phyloP scores from a whole-genome alignment of 64 coral and sea anemone genomes.

The Stichodactyla helianthus region DNA sequence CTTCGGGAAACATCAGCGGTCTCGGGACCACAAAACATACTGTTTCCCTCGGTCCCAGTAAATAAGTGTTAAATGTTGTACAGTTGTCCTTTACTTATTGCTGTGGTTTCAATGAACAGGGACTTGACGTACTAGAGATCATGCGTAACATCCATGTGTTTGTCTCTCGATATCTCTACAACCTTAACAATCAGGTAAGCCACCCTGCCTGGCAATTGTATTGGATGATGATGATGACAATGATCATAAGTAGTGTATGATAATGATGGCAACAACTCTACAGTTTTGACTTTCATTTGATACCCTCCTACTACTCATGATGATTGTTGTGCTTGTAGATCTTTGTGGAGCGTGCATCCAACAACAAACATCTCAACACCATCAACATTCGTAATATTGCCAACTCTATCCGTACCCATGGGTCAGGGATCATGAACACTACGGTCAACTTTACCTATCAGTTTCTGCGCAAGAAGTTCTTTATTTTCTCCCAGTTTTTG shows the following conservation, averaged over 20 bases:
- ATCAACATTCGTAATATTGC: constrained; percentile 99
- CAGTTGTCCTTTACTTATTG: neutral
- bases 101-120: constrained; percentile 24
- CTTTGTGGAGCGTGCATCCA: constrained; percentile 88
- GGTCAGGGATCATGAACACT: constrained; percentile 98
- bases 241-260: neutral
- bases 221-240: neutral
- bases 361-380: constrained; percentile 97
- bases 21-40: too few species aligned
- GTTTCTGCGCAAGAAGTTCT: constrained; percentile 97
- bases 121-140: constrained; percentile 93
- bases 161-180: constrained; percentile 94
- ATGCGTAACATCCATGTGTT: constrained; percentile 99
- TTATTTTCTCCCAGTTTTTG: constrained; percentile 98
- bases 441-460: constrained; percentile 99
- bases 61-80: too few species aligned
- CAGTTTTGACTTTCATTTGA: too few species aligned
- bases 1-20: too few species aligned
- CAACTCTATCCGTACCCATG: constrained; percentile 95
- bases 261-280: neutral
- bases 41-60: too few species aligned
- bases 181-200: constrained; percentile 97
- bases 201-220: neutral
- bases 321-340: constrained; percentile 52
- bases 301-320: neutral